phyloP scores from a whole-genome alignment of 2,797 vertebrate genomes.

The Syndactyla subalaris region DNA sequence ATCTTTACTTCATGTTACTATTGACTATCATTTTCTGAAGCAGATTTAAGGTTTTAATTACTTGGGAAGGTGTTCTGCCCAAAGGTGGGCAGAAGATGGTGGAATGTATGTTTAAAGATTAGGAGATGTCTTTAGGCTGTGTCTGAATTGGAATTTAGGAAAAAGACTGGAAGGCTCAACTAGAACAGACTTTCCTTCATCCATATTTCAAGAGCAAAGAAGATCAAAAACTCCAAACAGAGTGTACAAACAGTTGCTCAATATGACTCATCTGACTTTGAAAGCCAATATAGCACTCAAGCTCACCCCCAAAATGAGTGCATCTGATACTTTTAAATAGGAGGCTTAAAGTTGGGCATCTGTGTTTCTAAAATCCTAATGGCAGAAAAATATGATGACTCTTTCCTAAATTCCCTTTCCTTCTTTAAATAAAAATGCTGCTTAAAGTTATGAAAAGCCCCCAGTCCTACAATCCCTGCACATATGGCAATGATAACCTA shows the following conservation, averaged over 20 bases:
- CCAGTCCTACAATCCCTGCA: not conserved
- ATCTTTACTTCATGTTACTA: not conserved
- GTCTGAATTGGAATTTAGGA: not conserved
- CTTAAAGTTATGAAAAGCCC: not conserved
- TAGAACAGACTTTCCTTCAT: not conserved
- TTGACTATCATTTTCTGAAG: not conserved
- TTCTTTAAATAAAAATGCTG: not conserved
- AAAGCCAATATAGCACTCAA: not conserved
- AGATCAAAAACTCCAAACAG: not conserved
- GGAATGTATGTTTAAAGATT: not conserved
- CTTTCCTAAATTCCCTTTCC: not conserved
- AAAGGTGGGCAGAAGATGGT: not conserved
- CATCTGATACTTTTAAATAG: not conserved
- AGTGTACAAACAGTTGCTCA: not conserved
- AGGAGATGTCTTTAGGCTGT: not conserved
- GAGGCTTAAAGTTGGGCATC: not conserved
- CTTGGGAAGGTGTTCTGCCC: not conserved
- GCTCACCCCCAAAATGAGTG: not conserved
- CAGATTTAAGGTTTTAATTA: not conserved
- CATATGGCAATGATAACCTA: not conserved
- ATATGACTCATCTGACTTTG: not conserved
- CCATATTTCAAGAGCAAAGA: not conserved
- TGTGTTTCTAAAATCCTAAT: not conserved
- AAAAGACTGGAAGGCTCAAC: not conserved
- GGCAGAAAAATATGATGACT: not conserved